phyloP scores from a whole-genome alignment of 2,113 vertebrate genomes.

The Suncus etruscus region DNA sequence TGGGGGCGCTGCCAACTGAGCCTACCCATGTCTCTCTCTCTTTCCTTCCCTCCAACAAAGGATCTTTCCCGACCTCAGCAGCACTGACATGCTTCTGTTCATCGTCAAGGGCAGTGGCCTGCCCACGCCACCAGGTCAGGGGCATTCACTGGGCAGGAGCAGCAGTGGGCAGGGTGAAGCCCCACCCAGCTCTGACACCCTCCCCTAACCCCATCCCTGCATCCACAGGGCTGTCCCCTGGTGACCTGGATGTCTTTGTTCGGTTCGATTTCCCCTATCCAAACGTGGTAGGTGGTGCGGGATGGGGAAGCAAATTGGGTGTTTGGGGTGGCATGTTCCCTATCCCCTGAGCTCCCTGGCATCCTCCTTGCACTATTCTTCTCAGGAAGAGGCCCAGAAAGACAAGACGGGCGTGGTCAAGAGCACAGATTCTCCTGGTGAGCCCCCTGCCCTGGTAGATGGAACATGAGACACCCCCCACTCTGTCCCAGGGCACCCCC shows the following conservation, averaged over 20 bases:
- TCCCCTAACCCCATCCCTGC: conserved; percentile 24
- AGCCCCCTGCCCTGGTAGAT: neutral
- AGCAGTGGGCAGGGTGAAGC: accelerated
- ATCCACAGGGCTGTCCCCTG: conserved; percentile 88
- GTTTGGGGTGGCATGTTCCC: neutral
- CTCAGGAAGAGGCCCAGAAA: conserved; percentile 94
- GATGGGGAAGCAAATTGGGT: neutral
- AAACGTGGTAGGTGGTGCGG: conserved; percentile 87
- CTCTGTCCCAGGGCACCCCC: too few relatives aligned
- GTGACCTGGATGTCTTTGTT: conserved; percentile 93
- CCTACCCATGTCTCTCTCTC: conserved; percentile 16
- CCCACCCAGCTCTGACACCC: neutral
- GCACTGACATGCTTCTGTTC: conserved; percentile 91
- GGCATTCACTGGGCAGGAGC: neutral
- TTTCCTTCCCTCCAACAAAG: conserved; percentile 76
- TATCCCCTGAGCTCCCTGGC: neutral
- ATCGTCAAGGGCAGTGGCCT: conserved; percentile 91
- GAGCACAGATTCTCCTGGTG: conserved; percentile 91
- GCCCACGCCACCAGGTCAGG: conserved; percentile 91
- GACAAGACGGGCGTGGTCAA: conserved; percentile 93
- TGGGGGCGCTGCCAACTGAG: too few relatives aligned
- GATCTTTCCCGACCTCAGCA: conserved; percentile 89
- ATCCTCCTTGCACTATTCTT: neutral
- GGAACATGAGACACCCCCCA: too few relatives aligned
- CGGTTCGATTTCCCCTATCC: conserved; percentile 96